Evolutionary conservation across 2,113 vertebrate genomes (phyloP).

Genomic region (Irena cyanogastra): DNA sequence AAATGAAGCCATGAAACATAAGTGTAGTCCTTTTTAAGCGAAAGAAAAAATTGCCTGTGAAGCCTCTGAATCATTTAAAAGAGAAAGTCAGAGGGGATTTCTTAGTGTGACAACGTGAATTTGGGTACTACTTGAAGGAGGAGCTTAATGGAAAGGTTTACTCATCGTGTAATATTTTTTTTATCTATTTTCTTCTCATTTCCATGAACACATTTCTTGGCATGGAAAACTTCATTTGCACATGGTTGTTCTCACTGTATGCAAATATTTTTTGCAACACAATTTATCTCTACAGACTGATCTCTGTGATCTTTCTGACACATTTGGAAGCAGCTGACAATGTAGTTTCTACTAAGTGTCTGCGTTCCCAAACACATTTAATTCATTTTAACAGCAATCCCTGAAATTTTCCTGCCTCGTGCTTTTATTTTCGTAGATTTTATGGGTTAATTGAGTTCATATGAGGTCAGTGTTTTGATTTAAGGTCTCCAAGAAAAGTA

Average conservation of each 20-base stretch:
- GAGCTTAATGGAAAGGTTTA: background rate
- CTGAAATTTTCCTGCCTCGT: background rate
- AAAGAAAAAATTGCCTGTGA: background rate
- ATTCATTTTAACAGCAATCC: background rate
- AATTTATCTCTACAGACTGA: slow-evolving; percentile 16
- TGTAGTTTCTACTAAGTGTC: background rate
- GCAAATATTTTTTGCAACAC: slow-evolving; percentile 8
- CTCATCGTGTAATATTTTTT: background rate
- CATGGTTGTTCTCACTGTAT: background rate
- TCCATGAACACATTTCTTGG: slow-evolving; percentile 6
- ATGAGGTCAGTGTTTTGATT: background rate
- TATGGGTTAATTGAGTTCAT: background rate
- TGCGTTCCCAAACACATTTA: background rate
- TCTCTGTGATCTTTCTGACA: slow-evolving; percentile 43
- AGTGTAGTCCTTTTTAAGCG: background rate
- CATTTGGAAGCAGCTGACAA: slow-evolving; percentile 36
- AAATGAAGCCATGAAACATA: background rate
- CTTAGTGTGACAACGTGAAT: background rate
- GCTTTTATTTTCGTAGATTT: background rate
- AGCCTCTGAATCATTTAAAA: background rate
- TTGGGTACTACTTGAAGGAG: background rate
- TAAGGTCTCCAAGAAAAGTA: background rate
- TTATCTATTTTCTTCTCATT: background rate
- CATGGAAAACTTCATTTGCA: background rate
- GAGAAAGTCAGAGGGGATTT: background rate